These are phyloP conservation scores for Drosophila kanekoi DNA, from an alignment of 2,888 invertebrate species.

Conservation along the genomic window DNA sequence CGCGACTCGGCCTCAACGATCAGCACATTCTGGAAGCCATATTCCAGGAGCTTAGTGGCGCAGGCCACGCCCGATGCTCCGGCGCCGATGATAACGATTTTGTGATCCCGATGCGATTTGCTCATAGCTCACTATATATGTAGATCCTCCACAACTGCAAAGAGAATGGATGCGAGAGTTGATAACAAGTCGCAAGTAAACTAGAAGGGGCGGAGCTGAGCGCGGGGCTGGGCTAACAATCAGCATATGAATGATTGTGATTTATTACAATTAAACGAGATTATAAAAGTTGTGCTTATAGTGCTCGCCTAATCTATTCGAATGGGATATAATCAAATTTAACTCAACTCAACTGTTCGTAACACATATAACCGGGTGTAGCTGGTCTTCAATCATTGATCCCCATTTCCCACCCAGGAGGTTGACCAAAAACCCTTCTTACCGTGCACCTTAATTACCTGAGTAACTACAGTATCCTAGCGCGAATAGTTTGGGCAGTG, in stretches of 20 bases:
- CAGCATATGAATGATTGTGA: too few species aligned
- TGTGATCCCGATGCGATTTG: slow-evolving; percentile 59
- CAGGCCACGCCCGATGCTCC: slow-evolving; percentile 85
- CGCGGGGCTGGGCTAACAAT: not conserved
- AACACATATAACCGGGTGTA: too few species aligned
- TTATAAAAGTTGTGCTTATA: not conserved
- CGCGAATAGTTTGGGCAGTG: too few species aligned
- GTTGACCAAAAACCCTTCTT: too few species aligned
- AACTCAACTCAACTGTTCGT: too few species aligned
- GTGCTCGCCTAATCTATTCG: not conserved
- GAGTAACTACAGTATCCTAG: too few species aligned
- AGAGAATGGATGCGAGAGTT: slow-evolving; percentile 8
- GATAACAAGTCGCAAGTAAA: not conserved
- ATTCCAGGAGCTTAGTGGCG: slow-evolving; percentile 84
- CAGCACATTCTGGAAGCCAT: slow-evolving; percentile 86
- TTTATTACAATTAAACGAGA: not conserved
- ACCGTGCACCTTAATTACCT: too few species aligned
- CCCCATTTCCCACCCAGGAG: too few species aligned
- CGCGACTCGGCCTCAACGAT: slow-evolving; percentile 88
- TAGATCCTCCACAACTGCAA: slow-evolving; percentile 23
- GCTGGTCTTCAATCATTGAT: too few species aligned
- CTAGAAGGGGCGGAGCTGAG: not conserved
- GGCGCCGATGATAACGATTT: slow-evolving; percentile 84
- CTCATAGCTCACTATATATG: slow-evolving; percentile 49
- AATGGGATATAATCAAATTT: too few species aligned